These are phyloP conservation scores for Melitaea athalia DNA, from an alignment of 2,888 invertebrate species.

Conservation along the genomic window DNA sequence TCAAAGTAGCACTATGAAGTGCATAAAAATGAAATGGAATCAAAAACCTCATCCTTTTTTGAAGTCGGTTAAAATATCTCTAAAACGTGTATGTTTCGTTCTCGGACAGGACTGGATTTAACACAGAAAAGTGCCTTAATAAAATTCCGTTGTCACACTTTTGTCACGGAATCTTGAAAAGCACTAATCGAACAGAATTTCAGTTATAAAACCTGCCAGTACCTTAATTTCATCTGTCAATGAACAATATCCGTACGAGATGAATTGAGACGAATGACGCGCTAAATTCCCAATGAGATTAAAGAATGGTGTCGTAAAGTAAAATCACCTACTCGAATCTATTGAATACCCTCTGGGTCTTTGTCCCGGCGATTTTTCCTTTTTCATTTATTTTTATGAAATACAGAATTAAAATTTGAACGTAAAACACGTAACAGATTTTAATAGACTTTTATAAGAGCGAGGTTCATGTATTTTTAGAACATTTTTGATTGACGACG, in stretches of 20 bases:
- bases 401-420: slow-evolving; percentile 31
- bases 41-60: too few species aligned
- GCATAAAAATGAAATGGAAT: too few species aligned
- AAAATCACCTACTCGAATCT: slow-evolving; percentile 42
- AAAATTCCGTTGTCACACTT: too few species aligned
- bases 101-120: too few species aligned
- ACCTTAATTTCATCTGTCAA: background rate
- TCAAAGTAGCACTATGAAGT: too few species aligned
- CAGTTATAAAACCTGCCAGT: background rate
- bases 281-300: slow-evolving; percentile 42
- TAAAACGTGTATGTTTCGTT: too few species aligned
- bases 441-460: too few species aligned
- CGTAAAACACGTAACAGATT: background rate
- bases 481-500: too few species aligned
- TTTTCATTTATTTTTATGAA: slow-evolving; percentile 40
- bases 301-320: slow-evolving; percentile 41
- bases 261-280: slow-evolving; percentile 33
- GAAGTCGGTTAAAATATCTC: too few species aligned
- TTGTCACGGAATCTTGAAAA: background rate
- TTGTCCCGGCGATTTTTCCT: slow-evolving; percentile 21
- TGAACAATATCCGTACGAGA: background rate
- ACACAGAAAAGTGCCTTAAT: too few species aligned
- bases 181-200: background rate
- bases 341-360: slow-evolving; percentile 36
- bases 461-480: too few species aligned